A percentile compares a stretch with the other conserved stretches of the same genome.
Evolutionary conservation across 2,888 invertebrate species (phyloP).

Genomic region (Drosophila yooni): DNA sequence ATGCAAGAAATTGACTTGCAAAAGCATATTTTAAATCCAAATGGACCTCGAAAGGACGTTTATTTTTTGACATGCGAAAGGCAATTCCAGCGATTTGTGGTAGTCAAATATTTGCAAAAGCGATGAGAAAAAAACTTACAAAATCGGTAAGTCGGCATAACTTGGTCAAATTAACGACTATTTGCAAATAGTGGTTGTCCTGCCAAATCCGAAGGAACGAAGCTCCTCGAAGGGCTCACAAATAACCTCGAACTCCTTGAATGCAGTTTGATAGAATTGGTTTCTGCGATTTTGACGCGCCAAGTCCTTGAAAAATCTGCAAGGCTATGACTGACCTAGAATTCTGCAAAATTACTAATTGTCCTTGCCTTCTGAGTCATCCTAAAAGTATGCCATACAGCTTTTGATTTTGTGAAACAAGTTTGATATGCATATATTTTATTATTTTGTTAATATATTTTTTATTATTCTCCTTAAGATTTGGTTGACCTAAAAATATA

Average conservation of each 20-base stretch:
- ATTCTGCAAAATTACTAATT: background rate
- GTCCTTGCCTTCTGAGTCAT: background rate
- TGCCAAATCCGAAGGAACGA: background rate
- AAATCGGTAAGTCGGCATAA: background rate
- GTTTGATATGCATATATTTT: background rate
- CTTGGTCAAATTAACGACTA: background rate
- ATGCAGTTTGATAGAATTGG: background rate
- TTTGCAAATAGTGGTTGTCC: background rate
- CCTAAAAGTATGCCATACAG: background rate
- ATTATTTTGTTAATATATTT: background rate
- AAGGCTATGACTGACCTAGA: background rate
- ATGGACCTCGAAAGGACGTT: too few relatives aligned
- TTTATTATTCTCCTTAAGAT: background rate
- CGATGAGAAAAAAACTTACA: background rate
- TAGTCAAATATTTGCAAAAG: background rate
- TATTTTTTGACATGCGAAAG: background rate
- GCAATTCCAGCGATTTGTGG: background rate
- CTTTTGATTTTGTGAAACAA: background rate
- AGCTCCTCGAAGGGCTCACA: background rate
- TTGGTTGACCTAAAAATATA: background rate
- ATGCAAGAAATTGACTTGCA: background rate
- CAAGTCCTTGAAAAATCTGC: background rate
- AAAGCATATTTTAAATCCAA: background rate
- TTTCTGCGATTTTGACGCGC: background rate
- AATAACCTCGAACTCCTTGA: too few relatives aligned